phyloP scores from a whole-genome alignment of 2,888 invertebrate species.

The Schizaphis graminum region DNA sequence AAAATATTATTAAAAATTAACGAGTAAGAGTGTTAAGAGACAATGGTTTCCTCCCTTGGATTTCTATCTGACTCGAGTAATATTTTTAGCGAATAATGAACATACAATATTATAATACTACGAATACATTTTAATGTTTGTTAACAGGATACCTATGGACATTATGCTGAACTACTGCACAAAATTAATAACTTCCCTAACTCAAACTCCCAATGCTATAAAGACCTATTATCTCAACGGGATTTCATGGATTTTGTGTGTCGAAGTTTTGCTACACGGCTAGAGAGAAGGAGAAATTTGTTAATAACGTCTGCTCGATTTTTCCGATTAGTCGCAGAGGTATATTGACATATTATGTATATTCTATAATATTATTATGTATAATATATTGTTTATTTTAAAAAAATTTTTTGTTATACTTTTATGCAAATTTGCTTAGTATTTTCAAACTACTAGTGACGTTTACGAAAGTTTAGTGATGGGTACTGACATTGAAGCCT shows the following conservation, averaged over 20 bases:
- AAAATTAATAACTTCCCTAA: slow-evolving; percentile 77
- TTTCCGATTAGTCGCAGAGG: slow-evolving; percentile 82
- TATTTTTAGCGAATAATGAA: background rate
- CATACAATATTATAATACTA: background rate
- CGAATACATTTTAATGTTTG: background rate
- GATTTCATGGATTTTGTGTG: slow-evolving; percentile 89
- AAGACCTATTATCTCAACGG: slow-evolving; percentile 80
- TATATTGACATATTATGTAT: slow-evolving; percentile 68
- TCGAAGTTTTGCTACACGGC: slow-evolving; percentile 81
- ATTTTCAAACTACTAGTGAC: slow-evolving; percentile 78
- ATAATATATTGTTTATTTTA: background rate
- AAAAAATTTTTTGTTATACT: background rate
- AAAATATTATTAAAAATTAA: too few relatives aligned
- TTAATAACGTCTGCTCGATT: slow-evolving; percentile 82
- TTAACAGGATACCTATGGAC: slow-evolving; percentile 80
- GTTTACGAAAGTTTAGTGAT: slow-evolving; percentile 79
- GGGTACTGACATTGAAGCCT: slow-evolving; percentile 75
- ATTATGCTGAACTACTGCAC: slow-evolving; percentile 83
- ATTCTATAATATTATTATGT: slow-evolving; percentile 56
- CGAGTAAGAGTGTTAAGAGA: too few relatives aligned
- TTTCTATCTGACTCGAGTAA: background rate
- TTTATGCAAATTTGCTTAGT: slow-evolving; percentile 70
- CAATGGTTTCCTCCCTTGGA: too few relatives aligned
- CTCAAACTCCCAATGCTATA: slow-evolving; percentile 71
- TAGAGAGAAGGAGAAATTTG: slow-evolving; percentile 81